These are phyloP conservation scores for Aradus depressus DNA, from an alignment of 2,888 invertebrate genomes.

Conservation along the genomic window DNA sequence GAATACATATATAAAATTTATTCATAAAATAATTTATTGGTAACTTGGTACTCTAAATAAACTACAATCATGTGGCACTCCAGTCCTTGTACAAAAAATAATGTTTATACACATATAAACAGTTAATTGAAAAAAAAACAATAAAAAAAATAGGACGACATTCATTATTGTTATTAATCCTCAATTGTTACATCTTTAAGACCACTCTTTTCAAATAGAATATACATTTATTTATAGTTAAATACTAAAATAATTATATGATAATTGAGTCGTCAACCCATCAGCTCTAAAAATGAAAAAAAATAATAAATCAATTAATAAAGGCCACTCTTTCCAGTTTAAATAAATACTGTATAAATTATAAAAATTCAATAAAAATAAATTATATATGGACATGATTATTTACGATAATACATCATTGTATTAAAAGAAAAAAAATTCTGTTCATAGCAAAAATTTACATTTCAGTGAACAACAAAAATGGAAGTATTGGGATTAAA, in stretches of 20 bases:
- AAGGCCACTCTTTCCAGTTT: too few species aligned
- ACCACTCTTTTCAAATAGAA: constrained; percentile 9
- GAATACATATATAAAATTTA: constrained; percentile 12
- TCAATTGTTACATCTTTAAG: constrained; percentile 1
- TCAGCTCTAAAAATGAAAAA: too few species aligned
- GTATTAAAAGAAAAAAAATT: too few species aligned
- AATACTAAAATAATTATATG: not conserved
- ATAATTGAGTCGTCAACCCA: too few species aligned
- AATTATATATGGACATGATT: too few species aligned
- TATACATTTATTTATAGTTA: not conserved
- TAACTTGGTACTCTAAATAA: constrained; percentile 8
- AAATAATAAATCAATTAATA: too few species aligned
- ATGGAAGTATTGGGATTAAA: too few species aligned
- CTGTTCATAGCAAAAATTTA: too few species aligned
- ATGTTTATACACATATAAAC: constrained; percentile 8
- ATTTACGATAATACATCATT: too few species aligned
- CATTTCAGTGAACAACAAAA: too few species aligned
- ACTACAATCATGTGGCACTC: constrained; percentile 13
- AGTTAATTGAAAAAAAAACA: too few species aligned
- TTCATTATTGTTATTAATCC: constrained; percentile 11
- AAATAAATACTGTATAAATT: not conserved
- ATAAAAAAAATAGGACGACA: constrained; percentile 7
- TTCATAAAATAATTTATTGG: constrained; percentile 15
- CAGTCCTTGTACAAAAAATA: constrained; percentile 16
- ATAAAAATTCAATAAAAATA: not conserved